These are phyloP conservation scores for Rallus crepitans DNA, from an alignment of 2,797 vertebrate genomes.

Conservation along the genomic window DNA sequence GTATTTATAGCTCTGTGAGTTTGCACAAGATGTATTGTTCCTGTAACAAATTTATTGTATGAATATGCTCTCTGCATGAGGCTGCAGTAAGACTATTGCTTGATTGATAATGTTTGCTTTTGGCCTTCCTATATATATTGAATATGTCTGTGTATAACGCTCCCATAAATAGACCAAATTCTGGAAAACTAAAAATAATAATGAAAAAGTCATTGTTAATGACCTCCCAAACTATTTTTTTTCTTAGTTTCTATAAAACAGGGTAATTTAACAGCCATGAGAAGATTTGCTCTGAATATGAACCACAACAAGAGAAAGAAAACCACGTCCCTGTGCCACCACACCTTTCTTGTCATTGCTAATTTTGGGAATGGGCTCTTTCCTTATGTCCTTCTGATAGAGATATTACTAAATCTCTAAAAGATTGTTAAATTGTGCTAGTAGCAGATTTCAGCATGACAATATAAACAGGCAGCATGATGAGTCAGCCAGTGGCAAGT, in stretches of 20 bases:
- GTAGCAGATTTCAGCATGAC: neutral
- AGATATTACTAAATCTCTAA: neutral
- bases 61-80: neutral
- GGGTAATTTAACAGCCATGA: neutral
- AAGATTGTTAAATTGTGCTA: neutral
- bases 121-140: neutral
- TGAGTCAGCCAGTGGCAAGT: neutral
- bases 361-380: neutral
- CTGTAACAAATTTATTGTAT: neutral
- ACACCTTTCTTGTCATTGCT: neutral
- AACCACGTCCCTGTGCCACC: neutral
- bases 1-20: neutral
- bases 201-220: neutral
- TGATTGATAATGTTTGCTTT: neutral
- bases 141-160: neutral
- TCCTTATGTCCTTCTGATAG: neutral
- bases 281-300: neutral
- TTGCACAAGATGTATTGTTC: neutral
- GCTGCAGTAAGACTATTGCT: neutral
- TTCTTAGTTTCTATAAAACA: neutral
- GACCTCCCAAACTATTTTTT: neutral
- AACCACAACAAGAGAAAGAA: neutral
- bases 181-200: neutral
- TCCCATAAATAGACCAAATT: neutral
- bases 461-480: neutral